Conservation (phyloP, 37 sponge, comb jelly and placozoan genomes). For the Dysidea cf. avara region DNA sequence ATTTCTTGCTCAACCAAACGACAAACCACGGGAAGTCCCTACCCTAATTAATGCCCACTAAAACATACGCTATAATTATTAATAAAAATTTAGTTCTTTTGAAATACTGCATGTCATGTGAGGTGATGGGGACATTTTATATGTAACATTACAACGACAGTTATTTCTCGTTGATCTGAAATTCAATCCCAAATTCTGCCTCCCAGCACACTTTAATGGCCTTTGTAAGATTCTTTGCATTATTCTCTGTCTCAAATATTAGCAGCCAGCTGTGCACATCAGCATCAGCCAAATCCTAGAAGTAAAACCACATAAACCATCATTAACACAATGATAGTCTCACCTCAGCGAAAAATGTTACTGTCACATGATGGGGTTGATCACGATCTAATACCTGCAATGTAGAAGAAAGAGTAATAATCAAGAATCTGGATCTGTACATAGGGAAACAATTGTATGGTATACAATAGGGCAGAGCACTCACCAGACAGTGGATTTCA, state of each 20-base stretch:
- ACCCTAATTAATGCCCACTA: too few species aligned
- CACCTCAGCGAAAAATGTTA: conserved; percentile 49
- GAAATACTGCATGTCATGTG: too few species aligned
- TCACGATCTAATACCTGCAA: conserved; percentile 22
- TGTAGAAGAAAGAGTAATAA: background rate
- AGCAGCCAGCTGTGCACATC: conserved; percentile 25
- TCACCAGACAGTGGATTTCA: conserved; percentile 56
- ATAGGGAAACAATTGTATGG: too few species aligned
- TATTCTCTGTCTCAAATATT: background rate
- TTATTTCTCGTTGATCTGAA: conserved; percentile 22
- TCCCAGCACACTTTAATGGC: conserved; percentile 32
- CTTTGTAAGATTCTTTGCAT: conserved; percentile 23
- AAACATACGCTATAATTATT: too few species aligned
- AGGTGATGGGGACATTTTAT: too few species aligned
- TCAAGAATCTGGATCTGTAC: too few species aligned
- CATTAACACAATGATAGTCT: background rate
- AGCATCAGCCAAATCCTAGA: conserved; percentile 20
- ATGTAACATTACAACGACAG: background rate
- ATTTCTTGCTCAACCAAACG: too few species aligned
- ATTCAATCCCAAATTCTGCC: conserved; percentile 20
- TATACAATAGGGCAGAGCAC: background rate
- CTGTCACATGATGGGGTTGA: background rate
- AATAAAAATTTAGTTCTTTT: too few species aligned
- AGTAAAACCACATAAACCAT: background rate
- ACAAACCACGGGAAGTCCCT: too few species aligned